Percentiles rank a stretch among this genome's conserved stretches.
phyloP scores from a whole-genome alignment of 2,797 vertebrate genomes.

The Megalops cyprinoides region DNA sequence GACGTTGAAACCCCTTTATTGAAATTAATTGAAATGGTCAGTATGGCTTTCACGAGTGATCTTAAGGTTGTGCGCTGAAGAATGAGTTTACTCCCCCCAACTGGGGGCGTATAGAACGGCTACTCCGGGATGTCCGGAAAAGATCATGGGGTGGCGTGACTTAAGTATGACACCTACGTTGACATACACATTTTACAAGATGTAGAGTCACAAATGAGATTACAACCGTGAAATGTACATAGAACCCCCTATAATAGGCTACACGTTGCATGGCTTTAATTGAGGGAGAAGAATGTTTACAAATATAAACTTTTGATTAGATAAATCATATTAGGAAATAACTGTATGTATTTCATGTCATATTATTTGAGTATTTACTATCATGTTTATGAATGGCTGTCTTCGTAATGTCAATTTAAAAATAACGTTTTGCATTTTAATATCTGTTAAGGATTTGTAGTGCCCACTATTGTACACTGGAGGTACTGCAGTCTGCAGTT shows the following conservation, averaged over 20 bases:
- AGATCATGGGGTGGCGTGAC: background rate
- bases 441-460: background rate
- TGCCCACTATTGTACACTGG: constrained; percentile 13
- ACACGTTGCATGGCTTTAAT: background rate
- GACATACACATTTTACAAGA: too few species aligned
- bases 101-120: constrained; percentile 29
- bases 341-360: too few species aligned
- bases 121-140: constrained; percentile 8
- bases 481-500: constrained; percentile 13
- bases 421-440: background rate
- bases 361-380: too few species aligned
- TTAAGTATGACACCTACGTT: too few species aligned
- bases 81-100: constrained; percentile 11
- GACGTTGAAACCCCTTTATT: background rate
- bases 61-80: background rate
- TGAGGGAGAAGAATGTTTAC: background rate
- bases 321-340: too few species aligned
- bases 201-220: too few species aligned
- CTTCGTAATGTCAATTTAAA: background rate
- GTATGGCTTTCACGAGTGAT: background rate
- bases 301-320: too few species aligned
- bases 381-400: too few species aligned
- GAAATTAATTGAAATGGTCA: background rate
- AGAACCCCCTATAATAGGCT: background rate
- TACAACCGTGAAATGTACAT: background rate